These are phyloP conservation scores for Centropus bengalensis DNA, from an alignment of 2,113 vertebrate species.

Conservation along the genomic window DNA sequence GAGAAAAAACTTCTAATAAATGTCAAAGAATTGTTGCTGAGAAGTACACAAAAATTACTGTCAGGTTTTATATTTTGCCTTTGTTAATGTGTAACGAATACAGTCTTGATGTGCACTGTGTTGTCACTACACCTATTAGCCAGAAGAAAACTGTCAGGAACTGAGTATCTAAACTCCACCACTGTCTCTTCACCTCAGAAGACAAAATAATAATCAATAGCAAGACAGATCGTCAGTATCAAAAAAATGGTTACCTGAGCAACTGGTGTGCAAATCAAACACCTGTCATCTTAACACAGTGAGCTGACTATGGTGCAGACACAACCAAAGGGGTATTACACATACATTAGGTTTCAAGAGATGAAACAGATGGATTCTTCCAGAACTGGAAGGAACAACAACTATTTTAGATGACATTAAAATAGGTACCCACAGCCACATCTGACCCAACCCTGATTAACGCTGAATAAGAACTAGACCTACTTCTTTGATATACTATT, in stretches of 20 bases:
- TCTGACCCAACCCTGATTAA: neutral
- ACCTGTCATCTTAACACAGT: neutral
- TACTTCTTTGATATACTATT: neutral
- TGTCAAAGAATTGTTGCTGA: neutral
- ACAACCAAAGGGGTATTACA: neutral
- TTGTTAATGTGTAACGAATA: neutral
- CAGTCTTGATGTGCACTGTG: neutral
- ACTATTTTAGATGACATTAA: neutral
- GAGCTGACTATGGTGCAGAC: neutral
- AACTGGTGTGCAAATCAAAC: neutral
- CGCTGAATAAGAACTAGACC: neutral
- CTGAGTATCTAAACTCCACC: neutral
- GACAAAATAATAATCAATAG: neutral
- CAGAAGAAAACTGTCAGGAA: neutral
- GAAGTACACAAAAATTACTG: neutral
- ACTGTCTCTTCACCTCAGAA: neutral
- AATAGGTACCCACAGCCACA: neutral
- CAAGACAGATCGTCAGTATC: neutral
- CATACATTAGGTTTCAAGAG: neutral
- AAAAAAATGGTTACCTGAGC: neutral
- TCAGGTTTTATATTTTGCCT: neutral
- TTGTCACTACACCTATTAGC: neutral
- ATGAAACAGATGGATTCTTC: neutral
- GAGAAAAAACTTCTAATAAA: neutral
- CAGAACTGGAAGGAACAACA: neutral